These are phyloP conservation scores for Diadegma fenestrale DNA, from an alignment of 2,888 invertebrate genomes.

Conservation along the genomic window DNA sequence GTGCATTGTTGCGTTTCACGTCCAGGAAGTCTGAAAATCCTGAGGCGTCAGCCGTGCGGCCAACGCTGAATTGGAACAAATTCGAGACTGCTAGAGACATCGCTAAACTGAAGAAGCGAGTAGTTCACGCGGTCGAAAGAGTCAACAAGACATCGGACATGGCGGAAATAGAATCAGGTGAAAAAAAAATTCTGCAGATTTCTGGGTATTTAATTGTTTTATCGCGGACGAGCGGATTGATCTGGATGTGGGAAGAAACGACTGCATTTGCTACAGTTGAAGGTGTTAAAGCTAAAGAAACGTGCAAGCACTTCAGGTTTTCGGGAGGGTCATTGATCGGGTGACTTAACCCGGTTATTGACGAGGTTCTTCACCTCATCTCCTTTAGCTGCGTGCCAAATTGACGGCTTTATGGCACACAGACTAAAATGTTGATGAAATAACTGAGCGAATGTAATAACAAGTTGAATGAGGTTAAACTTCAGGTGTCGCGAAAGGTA, in stretches of 20 bases:
- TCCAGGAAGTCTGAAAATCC: slow-evolving; percentile 88
- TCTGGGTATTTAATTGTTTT: not conserved
- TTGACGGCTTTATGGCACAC: slow-evolving; percentile 2
- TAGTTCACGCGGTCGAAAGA: slow-evolving; percentile 77
- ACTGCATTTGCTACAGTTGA: not conserved
- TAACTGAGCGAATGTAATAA: not conserved
- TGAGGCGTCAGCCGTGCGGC: slow-evolving; percentile 83
- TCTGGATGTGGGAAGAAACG: not conserved
- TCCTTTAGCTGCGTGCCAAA: slow-evolving; percentile 8
- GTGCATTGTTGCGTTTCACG: slow-evolving; percentile 88
- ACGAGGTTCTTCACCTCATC: slow-evolving; percentile 18
- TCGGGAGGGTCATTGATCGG: slow-evolving; percentile 13
- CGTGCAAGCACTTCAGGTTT: slow-evolving; percentile 4
- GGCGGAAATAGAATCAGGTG: slow-evolving; percentile 74
- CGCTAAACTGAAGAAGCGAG: slow-evolving; percentile 79
- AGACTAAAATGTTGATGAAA: not conserved
- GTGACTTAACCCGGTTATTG: slow-evolving; percentile 15
- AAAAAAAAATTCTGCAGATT: not conserved
- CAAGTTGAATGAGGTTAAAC: not conserved
- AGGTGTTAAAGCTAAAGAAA: not conserved
- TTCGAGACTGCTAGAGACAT: slow-evolving; percentile 78
- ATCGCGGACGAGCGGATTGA: not conserved
- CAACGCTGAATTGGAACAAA: slow-evolving; percentile 83
- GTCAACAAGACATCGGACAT: slow-evolving; percentile 74
- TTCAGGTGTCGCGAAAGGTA: not conserved